Evolutionary conservation across 2,113 vertebrate genomes (phyloP), one percentile per base, ranked within the genome.

Genomic region (Corythaixoides concolor): DNA sequence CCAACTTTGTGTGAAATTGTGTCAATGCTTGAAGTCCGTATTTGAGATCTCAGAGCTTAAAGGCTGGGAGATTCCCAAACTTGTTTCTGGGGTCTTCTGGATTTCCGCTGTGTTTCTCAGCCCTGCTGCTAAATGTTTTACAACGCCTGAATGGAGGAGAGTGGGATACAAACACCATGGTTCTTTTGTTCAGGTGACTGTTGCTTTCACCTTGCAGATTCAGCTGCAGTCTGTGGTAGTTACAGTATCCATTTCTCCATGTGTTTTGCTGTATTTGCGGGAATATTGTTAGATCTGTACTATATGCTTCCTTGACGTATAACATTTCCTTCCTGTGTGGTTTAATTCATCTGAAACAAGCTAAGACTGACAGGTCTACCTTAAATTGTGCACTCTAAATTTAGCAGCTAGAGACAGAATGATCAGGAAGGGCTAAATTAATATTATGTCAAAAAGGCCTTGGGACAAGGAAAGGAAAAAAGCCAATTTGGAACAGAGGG

Each of bases 371-470:
- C 87, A 85, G 73, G 58, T 93, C 95, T 97, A 93, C 94, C 95
- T 96, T 96, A 97, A 97, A 76, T 22, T 28, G 81, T 88, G 37
- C 39, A 3, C 58, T 83, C 84, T 94, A 97, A 95, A 96, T 96
- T 94, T 95, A 96, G 93, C 90, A 69, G 73, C 75, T 63, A 79
- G 60, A 86, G 73, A 74, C 88, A 89, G 95, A 95, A 89, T 72
- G 62, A 88, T 95, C 96, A 93, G 93, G 93, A 97, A 97, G 85
- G 86, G 41, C 92, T 96, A 92, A 95, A 94, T 96, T 96, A 97
- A 88, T 95, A 74, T 89, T 91, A 88, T 97, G 93, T 93, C 93
- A 28, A 76, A 93, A 93, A 82, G 80, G 86, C 93, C 95, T 93
- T 96, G 90, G 92, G 93, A 95, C 63, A 95, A 91, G 66, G 74